Conservation (phyloP, 2,797 vertebrate genomes). For the Chaenodraco wilsoni region DNA sequence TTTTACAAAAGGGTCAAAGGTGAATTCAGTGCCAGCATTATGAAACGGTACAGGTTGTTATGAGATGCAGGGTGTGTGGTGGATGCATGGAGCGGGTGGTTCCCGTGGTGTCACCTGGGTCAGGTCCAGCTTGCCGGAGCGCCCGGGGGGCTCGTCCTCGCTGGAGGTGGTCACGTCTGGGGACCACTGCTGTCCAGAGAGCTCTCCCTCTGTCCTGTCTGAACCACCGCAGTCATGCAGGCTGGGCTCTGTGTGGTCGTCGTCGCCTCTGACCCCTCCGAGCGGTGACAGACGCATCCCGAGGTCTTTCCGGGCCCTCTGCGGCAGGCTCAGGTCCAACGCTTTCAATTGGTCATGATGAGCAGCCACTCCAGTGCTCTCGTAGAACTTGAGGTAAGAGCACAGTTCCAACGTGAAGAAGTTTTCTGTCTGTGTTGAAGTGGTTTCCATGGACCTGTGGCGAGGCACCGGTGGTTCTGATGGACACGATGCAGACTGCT, state of each 20-base stretch:
- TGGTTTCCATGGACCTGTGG: conserved; percentile 22
- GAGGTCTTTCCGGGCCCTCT: conserved; percentile 52
- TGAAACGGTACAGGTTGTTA: background rate
- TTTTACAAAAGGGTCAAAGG: background rate
- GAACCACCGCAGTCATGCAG: background rate
- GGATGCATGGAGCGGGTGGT: background rate
- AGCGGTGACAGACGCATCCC: background rate
- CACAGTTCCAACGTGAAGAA: conserved; percentile 76
- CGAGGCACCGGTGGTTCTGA: background rate
- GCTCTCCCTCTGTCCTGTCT: background rate
- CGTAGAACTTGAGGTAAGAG: conserved; percentile 67
- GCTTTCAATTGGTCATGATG: conserved; percentile 44
- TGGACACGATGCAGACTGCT: background rate
- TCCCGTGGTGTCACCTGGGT: conserved; percentile 63
- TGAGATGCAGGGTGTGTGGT: too few species aligned
- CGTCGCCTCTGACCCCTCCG: background rate
- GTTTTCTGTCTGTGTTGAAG: conserved; percentile 84
- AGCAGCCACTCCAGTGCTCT: background rate
- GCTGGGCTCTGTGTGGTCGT: background rate
- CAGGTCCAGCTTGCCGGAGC: conserved; percentile 57
- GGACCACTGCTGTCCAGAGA: background rate
- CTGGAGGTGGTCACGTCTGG: conserved; percentile 59
- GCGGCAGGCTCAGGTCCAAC: conserved; percentile 79
- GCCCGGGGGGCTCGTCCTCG: conserved; percentile 67
- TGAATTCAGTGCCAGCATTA: background rate